Base-by-base conservation (phyloP, 1,140 invertebrate genomes). In the Drosophila kohkoa region DNA sequence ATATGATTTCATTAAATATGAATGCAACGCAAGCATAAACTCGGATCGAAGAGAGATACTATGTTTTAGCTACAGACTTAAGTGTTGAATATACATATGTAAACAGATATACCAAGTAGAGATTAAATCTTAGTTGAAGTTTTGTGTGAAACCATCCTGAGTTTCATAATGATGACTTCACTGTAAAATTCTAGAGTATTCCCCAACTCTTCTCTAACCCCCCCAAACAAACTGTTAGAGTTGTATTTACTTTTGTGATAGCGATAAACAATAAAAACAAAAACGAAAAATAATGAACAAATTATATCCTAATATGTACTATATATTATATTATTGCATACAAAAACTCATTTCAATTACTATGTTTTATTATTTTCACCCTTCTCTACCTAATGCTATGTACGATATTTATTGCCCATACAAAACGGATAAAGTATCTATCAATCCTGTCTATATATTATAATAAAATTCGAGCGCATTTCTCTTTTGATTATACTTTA, bases 231-330 rank as follows among this genome's bases (percentile, higher is more conserved):
- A 38, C 25, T 68, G 76, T 86, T 89, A 69, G 81, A 87, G 81
- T 80, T 87, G 85, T 87, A 87, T 87, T 87, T 87, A 87, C 83
- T 88, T 87, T 87, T 87, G 83, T 87, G 83, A 87, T 87, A 87
- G 80, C 74, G 66, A 83, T 77, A 83, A 87, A 87, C 80, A 89
- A 89, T 88, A 86, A 86, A 81, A 75, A 76, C 59, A 79, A 82
- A 15, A 38, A 38, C 8, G 35, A 38, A 7, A 63, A 63, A 72
- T 25, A 72, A 87, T 76, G 86, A 86, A 76, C 62, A 70, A 79
- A 78, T 79, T 83, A 80, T 64, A 72, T 72, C 59, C 54, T 66
- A 74, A 55, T 58, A 76, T 67, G 30, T 48, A 60, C 28, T 43
- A 54, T 54, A 38, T 25, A 66, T 58, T 38, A 60, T 75, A 67